Base-by-base conservation (phyloP, 2,888 invertebrate genomes). In the Agriotes lineatus region DNA sequence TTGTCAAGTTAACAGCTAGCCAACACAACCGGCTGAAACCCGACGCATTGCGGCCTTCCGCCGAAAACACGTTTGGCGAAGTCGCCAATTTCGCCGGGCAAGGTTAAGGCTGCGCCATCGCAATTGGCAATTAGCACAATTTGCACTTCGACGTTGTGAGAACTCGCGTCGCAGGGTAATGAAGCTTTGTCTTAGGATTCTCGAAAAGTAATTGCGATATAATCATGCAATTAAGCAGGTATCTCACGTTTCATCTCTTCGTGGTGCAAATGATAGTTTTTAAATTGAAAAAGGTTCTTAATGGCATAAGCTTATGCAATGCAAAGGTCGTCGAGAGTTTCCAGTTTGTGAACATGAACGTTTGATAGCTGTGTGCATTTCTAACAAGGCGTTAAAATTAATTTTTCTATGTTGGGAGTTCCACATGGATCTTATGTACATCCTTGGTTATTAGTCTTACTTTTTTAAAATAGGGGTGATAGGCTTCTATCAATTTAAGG, bases 1-100 rank as follows among this genome's bases (percentile, higher is more conserved):
- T 56, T 58, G 25, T 58, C 58, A 58, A 42, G 58, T 58, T 58
- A 58, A 58, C 58, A 42, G 22, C 22, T 37, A 58, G 37, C 35
- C 56, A 37, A 35, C 56, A 54, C 7, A 18, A 50, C 19, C 50
- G 19, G 22, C 30, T 25, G 1, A 14, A 25, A 16, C 14, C 30
- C 25, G 7, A 12, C 18, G 19, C 37, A 35, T 35, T 19, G 37
- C 35, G 12, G 37, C 37, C n/a, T 19, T 19, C 12, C 12, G 12
- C 10, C 20, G 33, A 52, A 52, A 52, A 52, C 52, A 33, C 33
- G 18, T 52, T 52, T 18, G 22, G 22, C 25, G 20, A 48, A 48
- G 22, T 25, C 25, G 1, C n/a, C 19, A 48, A 25, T 22, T 19
- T 48, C n/a, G 22, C 22, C n/a, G 1, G 9, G 45, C 14, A 52